phyloP scores from a whole-genome alignment of 2,113 vertebrate genomes.

The Chionis minor region DNA sequence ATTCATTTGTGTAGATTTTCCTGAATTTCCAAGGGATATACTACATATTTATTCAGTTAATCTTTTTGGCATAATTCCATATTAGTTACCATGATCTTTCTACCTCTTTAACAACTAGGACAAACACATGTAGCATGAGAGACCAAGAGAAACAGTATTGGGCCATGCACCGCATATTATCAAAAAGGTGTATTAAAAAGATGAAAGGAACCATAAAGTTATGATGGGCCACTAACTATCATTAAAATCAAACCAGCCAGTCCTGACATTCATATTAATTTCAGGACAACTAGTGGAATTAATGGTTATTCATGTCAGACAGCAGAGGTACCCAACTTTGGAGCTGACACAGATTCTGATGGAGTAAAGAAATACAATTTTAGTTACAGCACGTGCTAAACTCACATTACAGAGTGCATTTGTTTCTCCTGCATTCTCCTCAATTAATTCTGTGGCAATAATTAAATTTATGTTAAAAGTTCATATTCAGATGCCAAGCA shows the following conservation, averaged over 20 bases:
- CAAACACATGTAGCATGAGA: background rate
- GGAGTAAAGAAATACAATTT: background rate
- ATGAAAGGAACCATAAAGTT: background rate
- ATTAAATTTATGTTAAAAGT: background rate
- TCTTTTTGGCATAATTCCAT: background rate
- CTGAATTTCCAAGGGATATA: background rate
- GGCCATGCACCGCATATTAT: background rate
- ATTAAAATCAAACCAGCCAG: background rate
- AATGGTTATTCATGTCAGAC: background rate
- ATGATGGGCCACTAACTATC: background rate
- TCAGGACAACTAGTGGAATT: background rate
- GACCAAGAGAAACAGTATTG: background rate
- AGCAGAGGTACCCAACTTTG: background rate
- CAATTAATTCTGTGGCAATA: background rate
- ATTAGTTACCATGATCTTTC: background rate
- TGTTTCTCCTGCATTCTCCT: background rate
- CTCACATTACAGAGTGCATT: background rate
- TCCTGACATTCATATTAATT: background rate
- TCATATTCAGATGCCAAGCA: background rate
- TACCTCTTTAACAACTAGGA: background rate
- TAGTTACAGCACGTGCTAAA: background rate
- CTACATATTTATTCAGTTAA: background rate
- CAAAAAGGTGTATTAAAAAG: background rate
- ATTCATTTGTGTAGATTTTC: background rate
- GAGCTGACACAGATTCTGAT: background rate